Conservation (phyloP, 2,113 vertebrate genomes). For the Atherinomorus stipes region DNA sequence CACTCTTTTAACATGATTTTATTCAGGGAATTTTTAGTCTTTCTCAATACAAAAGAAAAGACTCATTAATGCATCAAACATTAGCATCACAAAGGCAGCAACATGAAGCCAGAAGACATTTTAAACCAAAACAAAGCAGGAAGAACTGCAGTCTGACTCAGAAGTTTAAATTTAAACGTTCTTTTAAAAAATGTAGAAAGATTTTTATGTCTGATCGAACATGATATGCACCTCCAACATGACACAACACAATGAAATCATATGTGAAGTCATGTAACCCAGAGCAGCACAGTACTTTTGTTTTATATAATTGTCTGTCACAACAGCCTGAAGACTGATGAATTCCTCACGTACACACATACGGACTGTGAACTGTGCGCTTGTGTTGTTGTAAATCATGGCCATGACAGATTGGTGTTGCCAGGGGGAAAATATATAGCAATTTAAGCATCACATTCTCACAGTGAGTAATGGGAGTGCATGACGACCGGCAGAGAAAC, state of each 20-base stretch:
- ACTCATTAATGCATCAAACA: not conserved
- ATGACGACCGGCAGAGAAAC: constrained; percentile 39
- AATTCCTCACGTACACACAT: constrained; percentile 26
- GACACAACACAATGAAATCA: not conserved
- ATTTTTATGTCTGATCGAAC: not conserved
- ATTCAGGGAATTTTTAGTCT: not conserved
- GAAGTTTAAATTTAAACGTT: constrained; percentile 7
- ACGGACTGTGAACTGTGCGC: not conserved
- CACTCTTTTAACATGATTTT: not conserved
- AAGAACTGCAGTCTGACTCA: not conserved
- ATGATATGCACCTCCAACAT: not conserved
- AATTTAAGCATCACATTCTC: constrained; percentile 56
- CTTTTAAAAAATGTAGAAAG: not conserved
- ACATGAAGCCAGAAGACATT: too few relatives aligned
- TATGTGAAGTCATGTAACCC: not conserved
- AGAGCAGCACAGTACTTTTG: not conserved
- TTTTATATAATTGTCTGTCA: constrained; percentile 7
- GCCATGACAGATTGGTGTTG: constrained; percentile 47
- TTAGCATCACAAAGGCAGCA: too few relatives aligned
- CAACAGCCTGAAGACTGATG: constrained; percentile 14
- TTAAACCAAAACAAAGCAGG: not conserved
- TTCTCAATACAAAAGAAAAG: not conserved
- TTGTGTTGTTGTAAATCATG: constrained; percentile 42
- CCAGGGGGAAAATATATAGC: constrained; percentile 44
- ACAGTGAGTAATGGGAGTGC: constrained; percentile 40